Evolutionary conservation across 1,140 invertebrate genomes (phyloP), one percentile per base, ranked within the genome.

Genomic region (Metaphire vulgaris): DNA sequence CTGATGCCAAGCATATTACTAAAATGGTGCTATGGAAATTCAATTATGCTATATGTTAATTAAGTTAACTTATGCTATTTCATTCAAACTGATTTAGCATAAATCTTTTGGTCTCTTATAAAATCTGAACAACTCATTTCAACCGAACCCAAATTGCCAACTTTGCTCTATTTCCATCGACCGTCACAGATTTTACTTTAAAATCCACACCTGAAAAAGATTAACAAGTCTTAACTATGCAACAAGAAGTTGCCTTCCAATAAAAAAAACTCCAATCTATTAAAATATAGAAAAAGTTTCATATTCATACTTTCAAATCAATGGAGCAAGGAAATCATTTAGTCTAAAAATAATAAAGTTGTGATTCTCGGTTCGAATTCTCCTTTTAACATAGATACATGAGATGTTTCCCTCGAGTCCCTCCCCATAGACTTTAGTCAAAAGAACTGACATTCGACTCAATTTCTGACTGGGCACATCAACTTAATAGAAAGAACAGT

Each of bases 141-240:
- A 26, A 68, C 78, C 81, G 79, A 79, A 86, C 85, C 98, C 88
- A 94, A 79, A 94, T 92, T 6, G 92, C 91, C 70, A 94, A 87
- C 88, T 97, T 98, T 0, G 98, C 92, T 79, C 90, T 91, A 82
- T 95, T 92, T 70, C 92, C 93, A 88, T 98, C 95, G 15, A 98
- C 90, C 69, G 90, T 90, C 78, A 99, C 89, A 70, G 92, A 91
- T 85, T 86, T 86, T 34, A 87, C 85, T 83, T 86, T 86, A 76
- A 86, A 86, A 73, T 86, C 85, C 73, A 86, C 85, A 80, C 86
- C 85, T 86, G 74, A 16, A 75, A 79, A 72, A 75, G 26, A 68
- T 31, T 41, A 31, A 74, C 0, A 15, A 32, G 64, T 74, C 74
- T 66, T 64, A 26, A 14, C 1, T 16, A 26, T 31, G 12, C 14